These are phyloP conservation scores for Drosophila koepferae DNA, from an alignment of 2,888 invertebrate genomes.

Conservation along the genomic window DNA sequence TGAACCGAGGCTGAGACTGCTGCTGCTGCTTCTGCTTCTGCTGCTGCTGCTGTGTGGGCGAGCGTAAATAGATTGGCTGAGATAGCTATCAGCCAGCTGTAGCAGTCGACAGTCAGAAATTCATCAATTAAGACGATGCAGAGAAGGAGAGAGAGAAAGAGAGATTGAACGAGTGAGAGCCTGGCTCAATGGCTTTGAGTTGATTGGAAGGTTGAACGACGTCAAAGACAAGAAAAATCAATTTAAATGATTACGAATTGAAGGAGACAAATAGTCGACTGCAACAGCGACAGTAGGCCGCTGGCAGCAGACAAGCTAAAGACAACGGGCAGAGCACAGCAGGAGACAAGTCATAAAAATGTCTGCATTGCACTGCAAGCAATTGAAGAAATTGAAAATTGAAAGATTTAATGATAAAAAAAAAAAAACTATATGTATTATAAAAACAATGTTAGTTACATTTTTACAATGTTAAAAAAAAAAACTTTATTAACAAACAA, in stretches of 20 bases:
- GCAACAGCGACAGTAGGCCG: slow-evolving; percentile 14
- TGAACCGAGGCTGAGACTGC: no score
- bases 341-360: slow-evolving; percentile 42
- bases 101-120: slow-evolving; percentile 48
- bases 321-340: slow-evolving; percentile 33
- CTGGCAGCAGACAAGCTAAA: slow-evolving; percentile 34
- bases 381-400: not conserved
- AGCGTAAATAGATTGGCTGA: slow-evolving; percentile 42
- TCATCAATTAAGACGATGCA: slow-evolving; percentile 62
- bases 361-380: slow-evolving; percentile 31
- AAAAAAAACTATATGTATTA: no score
- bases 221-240: slow-evolving; percentile 74
- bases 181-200: slow-evolving; percentile 32
- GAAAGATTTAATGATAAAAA: not conserved
- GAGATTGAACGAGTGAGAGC: not conserved
- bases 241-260: slow-evolving; percentile 80
- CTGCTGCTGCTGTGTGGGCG: slow-evolving; percentile 24
- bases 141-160: not conserved
- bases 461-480: not conserved
- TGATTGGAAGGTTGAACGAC: slow-evolving; percentile 59
- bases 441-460: not conserved
- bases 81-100: slow-evolving; percentile 54
- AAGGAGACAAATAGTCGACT: slow-evolving; percentile 71
- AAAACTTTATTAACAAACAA: not conserved
- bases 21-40: not conserved